Percentiles rank a stretch among this genome's conserved stretches.
phyloP scores from a whole-genome alignment of 2,888 invertebrate genomes.

The Toxonevra muliebris region DNA sequence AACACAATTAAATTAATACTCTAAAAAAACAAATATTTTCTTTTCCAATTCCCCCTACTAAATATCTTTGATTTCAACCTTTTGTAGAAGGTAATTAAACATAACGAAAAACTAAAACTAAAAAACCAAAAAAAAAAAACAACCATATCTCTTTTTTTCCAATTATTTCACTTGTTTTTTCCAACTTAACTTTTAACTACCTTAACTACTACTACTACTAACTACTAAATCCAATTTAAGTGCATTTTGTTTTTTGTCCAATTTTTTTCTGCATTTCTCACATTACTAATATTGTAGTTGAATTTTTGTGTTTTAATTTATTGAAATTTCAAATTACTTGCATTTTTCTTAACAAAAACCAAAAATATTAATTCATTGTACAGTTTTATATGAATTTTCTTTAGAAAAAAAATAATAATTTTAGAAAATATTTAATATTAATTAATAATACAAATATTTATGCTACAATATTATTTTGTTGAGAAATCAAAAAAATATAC shows the following conservation, averaged over 20 bases:
- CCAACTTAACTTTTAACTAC: slow-evolving; percentile 6
- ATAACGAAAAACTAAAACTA: slow-evolving; percentile 36
- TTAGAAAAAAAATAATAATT: not conserved
- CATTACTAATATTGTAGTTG: slow-evolving; percentile 59
- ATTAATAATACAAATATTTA: slow-evolving; percentile 43
- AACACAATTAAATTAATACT: slow-evolving; percentile 46
- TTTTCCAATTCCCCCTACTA: slow-evolving; percentile 52
- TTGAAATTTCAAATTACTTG: slow-evolving; percentile 1
- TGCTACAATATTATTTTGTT: slow-evolving; percentile 58
- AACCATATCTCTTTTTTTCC: slow-evolving; percentile 14
- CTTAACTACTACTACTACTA: slow-evolving; percentile 24
- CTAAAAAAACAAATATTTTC: slow-evolving; percentile 50
- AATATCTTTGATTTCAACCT: slow-evolving; percentile 60
- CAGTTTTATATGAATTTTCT: slow-evolving; percentile 6
- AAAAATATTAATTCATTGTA: slow-evolving; percentile 1
- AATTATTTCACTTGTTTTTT: slow-evolving; percentile 6
- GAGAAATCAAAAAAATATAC: slow-evolving; percentile 37
- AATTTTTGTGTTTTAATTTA: slow-evolving; percentile 48
- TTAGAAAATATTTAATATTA: slow-evolving; percentile 15
- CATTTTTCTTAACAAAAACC: not conserved
- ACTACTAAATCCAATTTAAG: slow-evolving; percentile 12
- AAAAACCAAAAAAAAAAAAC: slow-evolving; percentile 13
- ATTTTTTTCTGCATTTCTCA: slow-evolving; percentile 52
- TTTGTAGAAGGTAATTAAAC: slow-evolving; percentile 65
- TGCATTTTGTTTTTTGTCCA: slow-evolving; percentile 31